Percentiles rank a stretch among this genome's conserved stretches.
phyloP scores from a whole-genome alignment of 2,113 vertebrate species.

The Struthidea cinerea region DNA sequence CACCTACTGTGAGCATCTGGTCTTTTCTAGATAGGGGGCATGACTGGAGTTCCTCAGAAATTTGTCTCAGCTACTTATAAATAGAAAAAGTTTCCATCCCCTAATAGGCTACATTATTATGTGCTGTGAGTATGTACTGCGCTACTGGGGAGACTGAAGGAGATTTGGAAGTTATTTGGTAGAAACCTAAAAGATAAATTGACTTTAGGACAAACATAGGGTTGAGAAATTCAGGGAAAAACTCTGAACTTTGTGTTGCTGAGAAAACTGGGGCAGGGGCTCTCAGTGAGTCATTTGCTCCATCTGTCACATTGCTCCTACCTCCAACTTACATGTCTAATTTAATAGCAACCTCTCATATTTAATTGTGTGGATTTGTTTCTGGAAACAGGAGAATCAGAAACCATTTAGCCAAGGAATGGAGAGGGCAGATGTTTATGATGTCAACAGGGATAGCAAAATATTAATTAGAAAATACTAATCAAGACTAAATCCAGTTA shows the following conservation, averaged over 20 bases:
- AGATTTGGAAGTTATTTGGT: neutral
- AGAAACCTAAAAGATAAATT: neutral
- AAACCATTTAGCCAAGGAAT: neutral
- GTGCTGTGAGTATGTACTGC: neutral
- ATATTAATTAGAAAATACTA: neutral
- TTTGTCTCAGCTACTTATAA: neutral
- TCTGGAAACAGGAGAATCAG: neutral
- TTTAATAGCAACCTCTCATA: neutral
- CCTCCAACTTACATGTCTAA: neutral
- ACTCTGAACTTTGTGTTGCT: neutral
- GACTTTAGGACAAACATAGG: neutral
- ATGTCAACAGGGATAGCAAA: neutral
- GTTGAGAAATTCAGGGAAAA: neutral
- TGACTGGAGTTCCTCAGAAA: neutral
- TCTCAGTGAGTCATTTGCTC: neutral
- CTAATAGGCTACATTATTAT: neutral
- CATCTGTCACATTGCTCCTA: neutral
- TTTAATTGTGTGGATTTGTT: neutral
- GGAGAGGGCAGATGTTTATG: neutral
- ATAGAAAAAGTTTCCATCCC: neutral
- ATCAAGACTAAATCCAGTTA: neutral
- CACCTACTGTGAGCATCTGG: neutral
- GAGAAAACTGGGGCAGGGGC: neutral
- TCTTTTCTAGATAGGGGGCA: neutral
- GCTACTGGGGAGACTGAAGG: neutral